Conservation (phyloP, 2,797 vertebrate genomes). For the Lacerta agilis region DNA sequence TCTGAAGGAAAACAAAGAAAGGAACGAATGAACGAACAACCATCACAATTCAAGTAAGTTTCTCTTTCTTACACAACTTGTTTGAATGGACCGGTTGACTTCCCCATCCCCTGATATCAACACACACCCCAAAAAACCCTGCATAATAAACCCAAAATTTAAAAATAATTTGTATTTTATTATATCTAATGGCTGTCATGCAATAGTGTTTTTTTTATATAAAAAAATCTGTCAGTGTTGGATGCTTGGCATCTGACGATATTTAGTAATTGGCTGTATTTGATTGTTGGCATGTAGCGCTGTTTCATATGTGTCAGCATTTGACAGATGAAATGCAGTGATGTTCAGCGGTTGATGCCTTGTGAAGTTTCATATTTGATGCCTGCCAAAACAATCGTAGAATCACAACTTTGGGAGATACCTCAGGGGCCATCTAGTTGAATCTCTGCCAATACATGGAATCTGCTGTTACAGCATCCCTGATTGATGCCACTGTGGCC, state of each 20-base stretch:
- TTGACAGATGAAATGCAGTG: not conserved
- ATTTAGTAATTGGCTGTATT: too few species aligned
- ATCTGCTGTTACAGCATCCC: too few species aligned
- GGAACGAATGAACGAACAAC: not conserved
- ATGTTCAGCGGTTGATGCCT: not conserved
- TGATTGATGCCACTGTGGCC: too few species aligned
- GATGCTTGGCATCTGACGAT: not conserved
- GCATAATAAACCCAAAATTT: too few species aligned
- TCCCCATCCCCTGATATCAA: not conserved
- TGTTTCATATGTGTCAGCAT: not conserved
- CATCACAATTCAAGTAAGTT: not conserved
- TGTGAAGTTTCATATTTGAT: too few species aligned
- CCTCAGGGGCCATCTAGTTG: too few species aligned
- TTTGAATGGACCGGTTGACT: not conserved
- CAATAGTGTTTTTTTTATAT: not conserved
- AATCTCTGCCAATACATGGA: too few species aligned
- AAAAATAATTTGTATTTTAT: not conserved
- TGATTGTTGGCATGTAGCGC: not conserved
- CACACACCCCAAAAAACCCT: not conserved
- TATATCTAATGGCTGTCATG: not conserved
- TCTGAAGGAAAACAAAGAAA: not conserved
- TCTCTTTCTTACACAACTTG: too few species aligned
- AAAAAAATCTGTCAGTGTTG: not conserved
- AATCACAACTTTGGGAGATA: too few species aligned
- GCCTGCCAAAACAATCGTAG: too few species aligned